Percentiles rank a stretch among this genome's conserved stretches.
Conservation (phyloP, 2,113 vertebrate species). For the Corythaixoides concolor region DNA sequence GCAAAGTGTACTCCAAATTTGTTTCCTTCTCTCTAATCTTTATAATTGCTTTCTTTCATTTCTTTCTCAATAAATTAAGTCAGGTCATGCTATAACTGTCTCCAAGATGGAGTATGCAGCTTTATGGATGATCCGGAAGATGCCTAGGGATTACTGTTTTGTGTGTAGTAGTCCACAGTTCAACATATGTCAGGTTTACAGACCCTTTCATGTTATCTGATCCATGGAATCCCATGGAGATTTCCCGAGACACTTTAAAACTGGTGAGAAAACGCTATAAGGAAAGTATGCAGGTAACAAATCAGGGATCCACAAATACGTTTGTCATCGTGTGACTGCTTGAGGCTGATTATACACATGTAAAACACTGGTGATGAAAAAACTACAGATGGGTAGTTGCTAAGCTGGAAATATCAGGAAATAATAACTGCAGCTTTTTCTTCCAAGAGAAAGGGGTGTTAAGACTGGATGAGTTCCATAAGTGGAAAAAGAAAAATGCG, state of each 20-base stretch:
- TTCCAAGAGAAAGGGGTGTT: not conserved
- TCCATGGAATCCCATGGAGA: not conserved
- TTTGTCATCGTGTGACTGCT: not conserved
- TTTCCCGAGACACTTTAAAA: slow-evolving; percentile 44
- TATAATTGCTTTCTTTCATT: not conserved
- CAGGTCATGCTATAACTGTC: not conserved
- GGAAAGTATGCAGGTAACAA: slow-evolving; percentile 39
- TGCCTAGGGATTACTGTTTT: not conserved
- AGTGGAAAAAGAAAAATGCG: not conserved
- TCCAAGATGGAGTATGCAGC: not conserved
- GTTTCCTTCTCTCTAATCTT: not conserved
- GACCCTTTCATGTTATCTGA: slow-evolving; percentile 9
- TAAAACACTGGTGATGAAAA: slow-evolving; percentile 44
- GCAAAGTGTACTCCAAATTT: not conserved
- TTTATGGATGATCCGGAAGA: not conserved
- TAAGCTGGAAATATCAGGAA: slow-evolving; percentile 34
- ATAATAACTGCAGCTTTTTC: not conserved
- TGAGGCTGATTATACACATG: not conserved
- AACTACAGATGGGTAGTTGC: not conserved
- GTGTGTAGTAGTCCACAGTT: not conserved
- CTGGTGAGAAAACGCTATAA: not conserved
- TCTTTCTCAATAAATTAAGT: not conserved
- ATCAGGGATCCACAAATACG: slow-evolving; percentile 21
- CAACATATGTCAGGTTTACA: not conserved
- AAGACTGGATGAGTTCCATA: not conserved